Conservation (phyloP, 2,888 invertebrate genomes). For the Sepiola atlantica region DNA sequence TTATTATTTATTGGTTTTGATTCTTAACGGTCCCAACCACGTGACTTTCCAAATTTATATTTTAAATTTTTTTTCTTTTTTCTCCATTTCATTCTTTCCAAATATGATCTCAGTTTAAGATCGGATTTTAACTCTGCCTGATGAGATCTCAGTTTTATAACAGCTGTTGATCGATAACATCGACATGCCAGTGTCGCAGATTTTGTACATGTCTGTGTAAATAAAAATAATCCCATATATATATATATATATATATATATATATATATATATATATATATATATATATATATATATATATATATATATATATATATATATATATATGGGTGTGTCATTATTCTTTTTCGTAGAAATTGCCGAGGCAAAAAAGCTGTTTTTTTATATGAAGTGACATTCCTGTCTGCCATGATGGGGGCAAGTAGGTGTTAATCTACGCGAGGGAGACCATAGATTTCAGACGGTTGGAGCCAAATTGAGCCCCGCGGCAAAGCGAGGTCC, state of each 20-base stretch:
- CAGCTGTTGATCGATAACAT: no score
- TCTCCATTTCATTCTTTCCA: no score
- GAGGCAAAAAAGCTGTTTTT: not conserved
- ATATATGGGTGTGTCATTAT: not conserved
- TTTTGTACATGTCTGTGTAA: no score
- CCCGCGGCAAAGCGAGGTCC: not conserved
- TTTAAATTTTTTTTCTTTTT: no score
- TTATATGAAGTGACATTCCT: not conserved
- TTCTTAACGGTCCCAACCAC: no score
- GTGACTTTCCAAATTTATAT: no score
- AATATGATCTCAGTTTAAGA: no score
- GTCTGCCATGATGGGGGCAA: not conserved
- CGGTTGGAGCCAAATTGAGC: constrained; percentile 13
- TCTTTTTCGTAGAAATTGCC: not conserved
- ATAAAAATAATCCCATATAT: no score
- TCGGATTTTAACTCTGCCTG: no score
- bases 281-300: not conserved
- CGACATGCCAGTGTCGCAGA: no score
- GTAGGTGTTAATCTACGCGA: not conserved
- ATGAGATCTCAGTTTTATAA: no score
- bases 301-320: not conserved
- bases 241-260: not conserved
- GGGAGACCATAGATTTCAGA: not conserved
- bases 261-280: not conserved
- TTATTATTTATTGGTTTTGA: no score